These are phyloP conservation scores for Microchirus variegatus DNA, from an alignment of 2,797 vertebrate genomes.

Conservation along the genomic window DNA sequence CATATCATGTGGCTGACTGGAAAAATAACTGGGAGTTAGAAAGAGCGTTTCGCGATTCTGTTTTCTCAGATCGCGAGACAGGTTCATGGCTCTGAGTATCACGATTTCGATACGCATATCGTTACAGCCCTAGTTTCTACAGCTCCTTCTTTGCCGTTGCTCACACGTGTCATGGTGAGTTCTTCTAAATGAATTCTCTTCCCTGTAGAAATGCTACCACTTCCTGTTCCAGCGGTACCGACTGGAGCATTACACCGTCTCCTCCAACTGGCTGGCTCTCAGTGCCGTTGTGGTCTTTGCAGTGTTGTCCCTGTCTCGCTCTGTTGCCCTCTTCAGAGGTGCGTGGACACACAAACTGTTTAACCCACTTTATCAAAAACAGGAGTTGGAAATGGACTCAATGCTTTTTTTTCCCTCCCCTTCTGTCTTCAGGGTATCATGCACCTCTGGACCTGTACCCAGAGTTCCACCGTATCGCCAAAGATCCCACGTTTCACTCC, in stretches of 20 bases:
- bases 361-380: neutral
- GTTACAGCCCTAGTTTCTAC: too few species aligned
- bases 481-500: conserved; percentile 88
- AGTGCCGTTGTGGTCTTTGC: conserved; percentile 87
- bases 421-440: conserved; percentile 87
- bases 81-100: too few species aligned
- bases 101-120: too few species aligned
- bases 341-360: conserved; percentile 3
- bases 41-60: too few species aligned
- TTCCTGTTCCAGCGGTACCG: conserved; percentile 96
- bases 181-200: conserved; percentile 23
- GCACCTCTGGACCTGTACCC: conserved; percentile 96
- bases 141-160: too few species aligned
- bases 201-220: conserved; percentile 95
- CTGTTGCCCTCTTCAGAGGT: conserved; percentile 96
- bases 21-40: too few species aligned
- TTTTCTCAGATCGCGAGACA: too few species aligned
- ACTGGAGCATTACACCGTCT: conserved; percentile 96
- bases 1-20: too few species aligned
- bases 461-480: conserved; percentile 94
- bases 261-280: conserved; percentile 94
- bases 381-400: neutral
- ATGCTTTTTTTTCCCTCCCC: too few species aligned
- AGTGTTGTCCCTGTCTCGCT: conserved; percentile 92
- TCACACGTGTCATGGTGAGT: neutral